Evolutionary conservation across 2,797 vertebrate species (phyloP), one percentile per base, ranked within the genome.

Genomic region (Microtus agrestis): DNA sequence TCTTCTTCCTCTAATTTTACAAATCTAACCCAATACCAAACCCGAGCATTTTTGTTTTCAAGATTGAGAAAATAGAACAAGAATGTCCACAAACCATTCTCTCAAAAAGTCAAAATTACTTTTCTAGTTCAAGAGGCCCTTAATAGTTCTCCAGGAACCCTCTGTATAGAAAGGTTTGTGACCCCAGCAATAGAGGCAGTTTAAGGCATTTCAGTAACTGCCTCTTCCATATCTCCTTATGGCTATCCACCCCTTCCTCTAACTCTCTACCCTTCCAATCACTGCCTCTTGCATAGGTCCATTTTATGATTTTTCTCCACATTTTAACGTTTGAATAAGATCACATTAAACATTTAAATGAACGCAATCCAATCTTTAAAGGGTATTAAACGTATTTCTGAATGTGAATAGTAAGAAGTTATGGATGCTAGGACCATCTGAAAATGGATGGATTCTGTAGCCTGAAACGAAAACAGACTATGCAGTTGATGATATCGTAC

Each of bases 321-420:
- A 67, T 31, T 59, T 76, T 69, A 71, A 89, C 71, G 71, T 76
- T 86, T 37, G 69, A 59, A 94, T 74, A 69, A 93, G 71, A 74
- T 23, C 65, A 86, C 11, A 21, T 78, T 82, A 89, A 40, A 67
- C 65, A 96, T 78, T 84, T n/a, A 81, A 91, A 48, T 40, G 40
- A 87, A 79, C 48, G 2, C 23, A 78, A 46, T 40, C 73, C 76
- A 86, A 79, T 31, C 69, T 5, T 19, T 25, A 29, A 56, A 54
- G 65, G 51, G 3, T 77, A 79, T 93, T 86, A 81, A 40, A 67
- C 0, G 1, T 25, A 37, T 67, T 46, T 27, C 34, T 43, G 21
- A 81, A 78, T 89, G 29, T 74, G 56, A 95, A 95, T 88, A 90
- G 77, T 31, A 92, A 84, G 31, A 96, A 96, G 93, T 96, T 95